Conservation (phyloP, 2,888 invertebrate species). For the Synergus japonicus region DNA sequence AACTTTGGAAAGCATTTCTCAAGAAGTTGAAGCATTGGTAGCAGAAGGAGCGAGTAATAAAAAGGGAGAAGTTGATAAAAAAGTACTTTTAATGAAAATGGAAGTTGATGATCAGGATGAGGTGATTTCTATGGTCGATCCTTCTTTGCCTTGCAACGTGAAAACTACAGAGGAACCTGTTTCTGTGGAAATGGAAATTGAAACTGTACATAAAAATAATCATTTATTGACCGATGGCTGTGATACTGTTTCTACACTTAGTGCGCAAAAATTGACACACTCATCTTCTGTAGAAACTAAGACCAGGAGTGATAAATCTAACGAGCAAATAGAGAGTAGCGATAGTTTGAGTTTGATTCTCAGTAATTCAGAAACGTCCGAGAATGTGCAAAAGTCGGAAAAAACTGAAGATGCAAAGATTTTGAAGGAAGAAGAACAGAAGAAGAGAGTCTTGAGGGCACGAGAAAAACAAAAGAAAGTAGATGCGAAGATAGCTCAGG, state of each 20-base stretch:
- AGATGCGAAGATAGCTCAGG: conserved; percentile 56
- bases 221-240: conserved; percentile 22
- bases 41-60: conserved; percentile 53
- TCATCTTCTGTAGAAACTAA: conserved; percentile 28
- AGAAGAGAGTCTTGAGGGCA: conserved; percentile 66
- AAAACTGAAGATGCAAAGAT: conserved; percentile 3
- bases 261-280: conserved; percentile 27
- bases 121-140: neutral
- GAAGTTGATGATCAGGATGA: conserved; percentile 12
- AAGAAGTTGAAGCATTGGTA: conserved; percentile 70
- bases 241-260: conserved; percentile 29
- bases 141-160: conserved; percentile 4
- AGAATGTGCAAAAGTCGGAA: neutral
- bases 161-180: conserved; percentile 26
- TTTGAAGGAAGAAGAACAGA: conserved; percentile 45
- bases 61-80: conserved; percentile 9
- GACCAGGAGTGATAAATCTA: neutral
- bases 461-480: conserved; percentile 66
- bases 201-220: conserved; percentile 24
- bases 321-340: neutral
- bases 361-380: neutral
- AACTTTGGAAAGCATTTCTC: conserved; percentile 71
- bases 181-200: conserved; percentile 9
- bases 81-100: conserved; percentile 6
- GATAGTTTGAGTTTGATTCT: conserved; percentile 12